Evolutionary conservation across 2,888 invertebrate genomes (phyloP), one percentile per base, ranked within the genome.

Genomic region (Phengaris alcon): DNA sequence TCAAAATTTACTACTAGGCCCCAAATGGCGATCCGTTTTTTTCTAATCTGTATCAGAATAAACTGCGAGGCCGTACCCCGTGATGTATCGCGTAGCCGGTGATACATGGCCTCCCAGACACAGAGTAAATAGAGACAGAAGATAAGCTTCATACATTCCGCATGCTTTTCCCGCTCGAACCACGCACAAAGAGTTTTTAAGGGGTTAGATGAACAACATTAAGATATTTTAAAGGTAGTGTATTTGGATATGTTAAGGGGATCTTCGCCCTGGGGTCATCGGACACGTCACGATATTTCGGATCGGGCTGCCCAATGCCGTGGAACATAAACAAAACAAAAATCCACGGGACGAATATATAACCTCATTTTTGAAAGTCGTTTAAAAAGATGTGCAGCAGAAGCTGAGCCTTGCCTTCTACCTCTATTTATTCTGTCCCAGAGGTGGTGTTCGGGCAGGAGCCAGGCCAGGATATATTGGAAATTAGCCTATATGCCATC

Each of bases 11-110:
- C 51, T 52, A 69, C 48, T 22, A 70, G 70, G 52, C 72, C 52
- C 72, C 72, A 52, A 54, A 72, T 52, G 52, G 72, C 52, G 12
- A 35, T 72, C 22, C 13, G 52, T 72, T 72, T 72, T 52, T 72
- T 72, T 72, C 72, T 72, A 72, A 72, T 72, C 72, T 54, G 72
- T 35, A 52, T 52, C 72, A 54, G 72, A 72, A 72, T 72, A 72
- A 70, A 72, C 72, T 72, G 72, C 72, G 72, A 52, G 72, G 72
- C 72, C 54, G 72, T 15, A 15, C 7, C 46, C 48, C n/a, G 69
- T 69, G 69, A 69, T 69, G 48, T 72, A 72, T 72, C n/a, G 70
- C 15, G 51, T 15, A 51, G 15, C 9, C 69, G 6, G 48, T 70
- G 70, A 70, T 51, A 22, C 51, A 70, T 70, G 15, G 22, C 51